Evolutionary conservation across 2,797 vertebrate genomes (phyloP), one percentile per base, ranked within the genome.

Genomic region (Phataginus tetradactyla): DNA sequence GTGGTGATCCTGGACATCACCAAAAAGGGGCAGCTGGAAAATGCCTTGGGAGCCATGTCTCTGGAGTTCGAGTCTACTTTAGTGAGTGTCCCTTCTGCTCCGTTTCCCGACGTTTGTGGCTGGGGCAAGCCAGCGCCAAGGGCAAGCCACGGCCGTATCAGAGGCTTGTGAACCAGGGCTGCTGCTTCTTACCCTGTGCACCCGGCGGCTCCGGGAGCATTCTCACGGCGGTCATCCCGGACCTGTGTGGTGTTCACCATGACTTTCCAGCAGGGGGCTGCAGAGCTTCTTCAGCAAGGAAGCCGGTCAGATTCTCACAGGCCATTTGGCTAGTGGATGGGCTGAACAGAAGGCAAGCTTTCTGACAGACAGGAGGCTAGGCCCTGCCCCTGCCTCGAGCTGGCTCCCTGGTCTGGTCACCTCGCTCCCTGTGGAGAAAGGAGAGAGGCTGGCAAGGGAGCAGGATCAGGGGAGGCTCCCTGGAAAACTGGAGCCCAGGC

Each of bases 61-160:
- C 98, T 99, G 98, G 99, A 99, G 98, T 99, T 99, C 51, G 99
- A 99, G 95, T 86, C 99, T 51, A 98, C 99, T 66, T 98, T 99
- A 99, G 99, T 99, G 96, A 98, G 99, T 90, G 59, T 12, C 37
- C 49, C n/a, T 34, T 71, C 17, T n/a, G n/a, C 23, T 72, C 1
- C 55, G 11, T 51, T 4, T 74, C n/a, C 13, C 1, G 0, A 0
- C 42, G 25, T 78, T 42, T 32, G 8, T 15, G 10, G 3, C 21
- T 4, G 0, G 49, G 75, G 49, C 32, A 17, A 17, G 71, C 57
- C 3, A 11, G 57, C 45, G 72, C 51, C 5, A 0, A 4, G 25
- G 37, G 39, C 21, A 4, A 91, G 27, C 61, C 1, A 0, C 1
- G 91, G 17, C 34, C 42, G n/a, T 4, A 10, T 27, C 63, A 15